Evolutionary conservation across 2,797 vertebrate genomes (phyloP), one percentile per base, ranked within the genome.

Genomic region (Eulemur mongoz): DNA sequence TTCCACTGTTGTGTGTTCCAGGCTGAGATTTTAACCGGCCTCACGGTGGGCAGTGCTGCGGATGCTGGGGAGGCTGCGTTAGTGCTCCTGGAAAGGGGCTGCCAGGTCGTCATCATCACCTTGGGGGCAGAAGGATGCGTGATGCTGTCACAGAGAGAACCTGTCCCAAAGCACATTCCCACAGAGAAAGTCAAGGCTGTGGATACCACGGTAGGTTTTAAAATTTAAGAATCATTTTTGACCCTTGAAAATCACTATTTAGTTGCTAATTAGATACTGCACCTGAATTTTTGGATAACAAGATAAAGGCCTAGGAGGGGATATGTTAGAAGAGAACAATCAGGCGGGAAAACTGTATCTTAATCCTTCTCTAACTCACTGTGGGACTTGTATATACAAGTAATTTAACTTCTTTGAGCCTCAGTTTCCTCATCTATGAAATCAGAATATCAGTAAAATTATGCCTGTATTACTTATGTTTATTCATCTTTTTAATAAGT

Each of bases 201-300:
- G 98, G 99, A 99, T 97, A 99, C 99, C 32, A 99, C 99, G 98
- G 99, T 99, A 99, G 98, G 99, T 96, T 98, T 97, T 97, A 93
- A 96, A 96, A 89, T 98, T 97, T 96, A 96, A 96, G 25, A 85
- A 59, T 88, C 50, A 17, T 75, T 81, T 80, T 50, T 59, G 35
- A 35, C 45, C 80, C 27, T 65, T 79, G 87, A 54, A 75, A 73
- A 50, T 72, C 25, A 12, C 98, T 87, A 81, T 94, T 97, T 96
- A 96, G 89, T 97, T 95, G 84, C 95, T 95, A 94, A 96, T 38
- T 57, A 79, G 45, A 95, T 83, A 80, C 88, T 86, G 52, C 76
- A 85, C 18, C 96, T 97, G 96, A 95, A 95, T 97, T 93, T 97
- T 97, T 95, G 95, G 91, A 89, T 97, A 93, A 93, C 89, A 86